Conservation (phyloP, 1,140 invertebrate genomes). For the Drosophila nigrodunni region DNA sequence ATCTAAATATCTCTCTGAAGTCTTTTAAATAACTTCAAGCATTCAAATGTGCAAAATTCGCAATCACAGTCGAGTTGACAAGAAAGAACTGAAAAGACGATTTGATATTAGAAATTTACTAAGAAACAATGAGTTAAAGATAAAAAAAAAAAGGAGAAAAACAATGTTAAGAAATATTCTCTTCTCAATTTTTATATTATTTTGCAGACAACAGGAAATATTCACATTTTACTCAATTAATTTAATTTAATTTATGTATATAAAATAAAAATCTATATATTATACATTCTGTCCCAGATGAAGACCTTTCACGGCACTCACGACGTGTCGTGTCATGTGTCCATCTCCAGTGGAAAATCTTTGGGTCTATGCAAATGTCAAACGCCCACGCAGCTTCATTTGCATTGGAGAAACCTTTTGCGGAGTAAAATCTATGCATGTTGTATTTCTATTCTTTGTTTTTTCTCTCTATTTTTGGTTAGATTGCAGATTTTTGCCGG, state of each 20-base stretch:
- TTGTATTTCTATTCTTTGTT: conserved; percentile 56
- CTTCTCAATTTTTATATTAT: too few relatives aligned
- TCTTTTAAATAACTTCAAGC: too few relatives aligned
- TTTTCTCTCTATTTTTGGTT: conserved; percentile 4
- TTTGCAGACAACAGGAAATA: too few relatives aligned
- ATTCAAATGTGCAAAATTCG: background rate
- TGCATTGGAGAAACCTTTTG: conserved; percentile 43
- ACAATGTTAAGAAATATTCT: too few relatives aligned
- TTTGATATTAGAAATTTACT: background rate
- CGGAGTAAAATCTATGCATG: conserved; percentile 54
- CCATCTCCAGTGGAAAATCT: conserved; percentile 42
- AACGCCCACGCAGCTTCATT: conserved; percentile 42
- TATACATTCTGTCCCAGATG: background rate
- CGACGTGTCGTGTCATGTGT: conserved; percentile 1
- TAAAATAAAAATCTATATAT: background rate
- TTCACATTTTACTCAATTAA: background rate
- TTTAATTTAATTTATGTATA: background rate
- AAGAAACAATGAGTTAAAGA: background rate
- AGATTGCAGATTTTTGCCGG: conserved; percentile 41
- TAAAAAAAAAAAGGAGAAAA: too few relatives aligned
- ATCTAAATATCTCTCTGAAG: background rate
- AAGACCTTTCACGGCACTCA: background rate
- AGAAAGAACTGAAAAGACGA: background rate
- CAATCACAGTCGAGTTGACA: conserved; percentile 14
- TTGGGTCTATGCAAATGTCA: conserved; percentile 22